Base-by-base conservation (phyloP, 2,888 invertebrate species). In the Tachina fera region DNA sequence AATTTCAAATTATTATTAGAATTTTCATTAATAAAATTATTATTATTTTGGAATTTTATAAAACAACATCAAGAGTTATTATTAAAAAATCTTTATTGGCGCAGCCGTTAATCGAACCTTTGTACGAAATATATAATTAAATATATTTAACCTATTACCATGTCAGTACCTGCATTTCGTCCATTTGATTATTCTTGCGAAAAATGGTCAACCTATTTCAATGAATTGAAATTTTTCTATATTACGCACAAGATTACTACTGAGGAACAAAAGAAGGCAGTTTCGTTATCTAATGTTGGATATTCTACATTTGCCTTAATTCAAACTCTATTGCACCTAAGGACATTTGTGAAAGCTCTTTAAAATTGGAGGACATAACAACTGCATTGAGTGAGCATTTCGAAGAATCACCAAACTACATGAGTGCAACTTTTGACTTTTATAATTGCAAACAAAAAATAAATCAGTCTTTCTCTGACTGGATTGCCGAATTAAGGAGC, bases 361-460 rank as follows among this genome's bases (percentile, higher is more conserved):
- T 22, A n/a, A 51, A 51, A 16, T 16, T 51, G 51, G 51, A 6
- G 6, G 51, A 51, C 10, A 16, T 51, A 16, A 8, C 16, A 51
- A 16, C n/a, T n/a, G 51, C 51, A 51, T n/a, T 60, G 9, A 60
- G 14, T 39, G n/a, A 61, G n/a, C 60, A 61, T 61, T 61, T 61
- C 14, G 60, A 39, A 61, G 39, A 61, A 61, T 61, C 60, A n/a
- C 39, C 60, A 61, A 61, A 61, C 39, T 61, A 41, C n/a, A 61
- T 61, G 60, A 61, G 60, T 61, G 51, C 61, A n/a, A 61, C 43
- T 9, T 61, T 41, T 43, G 61, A 61, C 43, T 43, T 61, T 61
- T 61, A 61, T 41, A 61, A 41, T n/a, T 61, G 61, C 61, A 61
- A 61, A 41, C 61, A 43, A 39, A 61, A 61, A 9, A 61, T 41